phyloP scores from a whole-genome alignment of 2,797 vertebrate species.

The Falco rusticolus region DNA sequence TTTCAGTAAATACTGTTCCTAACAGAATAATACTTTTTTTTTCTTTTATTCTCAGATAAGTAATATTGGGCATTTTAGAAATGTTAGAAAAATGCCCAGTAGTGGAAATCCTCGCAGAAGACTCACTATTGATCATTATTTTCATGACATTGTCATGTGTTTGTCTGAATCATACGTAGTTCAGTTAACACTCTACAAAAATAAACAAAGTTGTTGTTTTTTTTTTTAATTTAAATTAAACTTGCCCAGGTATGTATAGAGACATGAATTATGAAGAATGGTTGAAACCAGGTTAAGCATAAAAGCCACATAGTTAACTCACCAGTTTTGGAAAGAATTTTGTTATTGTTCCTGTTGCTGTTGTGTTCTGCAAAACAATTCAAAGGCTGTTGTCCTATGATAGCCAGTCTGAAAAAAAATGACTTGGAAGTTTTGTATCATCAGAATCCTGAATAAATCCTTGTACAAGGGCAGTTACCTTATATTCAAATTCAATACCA shows the following conservation, averaged over 20 bases:
- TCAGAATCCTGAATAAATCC: neutral
- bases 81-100: neutral
- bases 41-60: neutral
- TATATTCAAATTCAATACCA: neutral
- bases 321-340: neutral
- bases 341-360: neutral
- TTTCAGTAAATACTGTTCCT: neutral
- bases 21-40: neutral
- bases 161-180: neutral
- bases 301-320: neutral
- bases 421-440: neutral
- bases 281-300: neutral
- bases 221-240: neutral
- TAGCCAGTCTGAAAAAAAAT: neutral
- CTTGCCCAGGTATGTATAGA: neutral
- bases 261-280: neutral
- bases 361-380: neutral
- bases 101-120: neutral
- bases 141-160: neutral
- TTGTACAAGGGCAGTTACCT: neutral
- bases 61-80: neutral
- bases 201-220: neutral
- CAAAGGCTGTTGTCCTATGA: neutral
- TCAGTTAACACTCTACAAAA: neutral
- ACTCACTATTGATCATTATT: neutral